phyloP scores from a whole-genome alignment of 2,888 invertebrate genomes.

The Apotomis betuletana region DNA sequence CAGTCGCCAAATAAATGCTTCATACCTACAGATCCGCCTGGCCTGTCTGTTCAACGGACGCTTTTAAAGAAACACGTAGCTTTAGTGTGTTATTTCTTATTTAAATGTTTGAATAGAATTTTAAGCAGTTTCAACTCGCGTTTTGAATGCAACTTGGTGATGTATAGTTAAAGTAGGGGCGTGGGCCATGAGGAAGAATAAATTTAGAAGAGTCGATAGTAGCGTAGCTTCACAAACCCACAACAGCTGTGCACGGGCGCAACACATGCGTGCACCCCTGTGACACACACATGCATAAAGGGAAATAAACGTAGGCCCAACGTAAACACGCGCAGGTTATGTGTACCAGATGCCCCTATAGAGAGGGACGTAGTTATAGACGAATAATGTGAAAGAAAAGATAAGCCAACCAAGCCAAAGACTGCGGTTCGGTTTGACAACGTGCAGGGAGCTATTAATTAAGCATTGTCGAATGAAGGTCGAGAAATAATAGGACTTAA shows the following conservation, averaged over 20 bases:
- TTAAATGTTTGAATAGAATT: conserved; percentile 63
- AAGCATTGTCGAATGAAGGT: conserved; percentile 79
- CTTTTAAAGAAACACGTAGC: conserved; percentile 32
- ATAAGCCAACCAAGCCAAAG: conserved; percentile 59
- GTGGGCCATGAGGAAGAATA: conserved; percentile 82
- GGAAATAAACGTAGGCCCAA: conserved; percentile 61
- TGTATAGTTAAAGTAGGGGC: conserved; percentile 59
- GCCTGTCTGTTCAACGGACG: conserved; percentile 17
- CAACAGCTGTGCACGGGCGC: conserved; percentile 79
- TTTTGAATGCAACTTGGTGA: conserved; percentile 58
- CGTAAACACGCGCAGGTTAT: conserved; percentile 80
- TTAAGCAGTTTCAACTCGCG: conserved; percentile 61
- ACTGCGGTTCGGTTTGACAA: conserved; percentile 71
- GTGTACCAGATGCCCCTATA: conserved; percentile 81
- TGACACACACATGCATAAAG: conserved; percentile 61
- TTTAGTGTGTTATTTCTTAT: conserved; percentile 52
- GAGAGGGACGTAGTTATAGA: conserved; percentile 72
- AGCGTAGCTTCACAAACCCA: conserved; percentile 71
- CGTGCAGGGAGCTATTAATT: conserved; percentile 76
- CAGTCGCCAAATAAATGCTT: conserved; percentile 15
- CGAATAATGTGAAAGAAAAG: conserved; percentile 62
- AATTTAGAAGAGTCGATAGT: conserved; percentile 76
- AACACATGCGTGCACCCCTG: conserved; percentile 77
- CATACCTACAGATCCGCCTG: neutral
- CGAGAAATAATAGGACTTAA: conserved; percentile 63